Conservation (phyloP, 92 coral and sea anemone species). For the Diadumene lineata region DNA sequence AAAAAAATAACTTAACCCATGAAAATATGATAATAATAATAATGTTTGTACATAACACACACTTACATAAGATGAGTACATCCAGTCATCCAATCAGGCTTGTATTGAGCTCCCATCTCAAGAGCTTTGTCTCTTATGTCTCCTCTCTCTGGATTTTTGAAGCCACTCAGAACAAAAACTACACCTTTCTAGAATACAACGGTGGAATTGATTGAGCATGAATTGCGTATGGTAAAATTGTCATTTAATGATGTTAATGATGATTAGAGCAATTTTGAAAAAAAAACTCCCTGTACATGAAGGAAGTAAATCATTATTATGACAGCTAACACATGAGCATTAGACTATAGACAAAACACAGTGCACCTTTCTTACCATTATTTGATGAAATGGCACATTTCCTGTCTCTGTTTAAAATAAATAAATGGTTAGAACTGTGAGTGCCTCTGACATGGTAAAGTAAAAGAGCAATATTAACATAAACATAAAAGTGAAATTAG, state of each 20-base stretch:
- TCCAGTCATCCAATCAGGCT: slow-evolving; percentile 82
- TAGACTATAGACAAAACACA: too few relatives aligned
- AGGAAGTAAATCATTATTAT: neutral
- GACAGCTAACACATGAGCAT: neutral
- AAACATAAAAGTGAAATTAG: too few relatives aligned
- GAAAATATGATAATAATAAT: too few relatives aligned
- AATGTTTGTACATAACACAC: too few relatives aligned
- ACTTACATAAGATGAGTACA: slow-evolving; percentile 97
- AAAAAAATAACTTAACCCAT: neutral
- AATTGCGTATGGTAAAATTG: too few relatives aligned
- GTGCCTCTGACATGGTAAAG: too few relatives aligned
- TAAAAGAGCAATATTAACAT: too few relatives aligned
- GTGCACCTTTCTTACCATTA: slow-evolving; percentile 10
- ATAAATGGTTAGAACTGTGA: neutral
- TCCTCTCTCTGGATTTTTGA: slow-evolving; percentile 92
- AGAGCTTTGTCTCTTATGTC: slow-evolving; percentile 88
- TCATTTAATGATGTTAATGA: too few relatives aligned
- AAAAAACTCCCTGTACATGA: too few relatives aligned
- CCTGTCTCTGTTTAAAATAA: neutral
- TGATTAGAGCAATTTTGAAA: too few relatives aligned
- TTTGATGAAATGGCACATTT: slow-evolving; percentile 8
- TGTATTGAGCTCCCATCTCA: slow-evolving; percentile 95
- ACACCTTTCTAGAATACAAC: slow-evolving; percentile 72
- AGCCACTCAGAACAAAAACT: slow-evolving; percentile 93
- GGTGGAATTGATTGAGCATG: too few relatives aligned